Evolutionary conservation across 1,140 invertebrate genomes (phyloP), one percentile per base, ranked within the genome.

Genomic region (Caligus rogercresseyi): DNA sequence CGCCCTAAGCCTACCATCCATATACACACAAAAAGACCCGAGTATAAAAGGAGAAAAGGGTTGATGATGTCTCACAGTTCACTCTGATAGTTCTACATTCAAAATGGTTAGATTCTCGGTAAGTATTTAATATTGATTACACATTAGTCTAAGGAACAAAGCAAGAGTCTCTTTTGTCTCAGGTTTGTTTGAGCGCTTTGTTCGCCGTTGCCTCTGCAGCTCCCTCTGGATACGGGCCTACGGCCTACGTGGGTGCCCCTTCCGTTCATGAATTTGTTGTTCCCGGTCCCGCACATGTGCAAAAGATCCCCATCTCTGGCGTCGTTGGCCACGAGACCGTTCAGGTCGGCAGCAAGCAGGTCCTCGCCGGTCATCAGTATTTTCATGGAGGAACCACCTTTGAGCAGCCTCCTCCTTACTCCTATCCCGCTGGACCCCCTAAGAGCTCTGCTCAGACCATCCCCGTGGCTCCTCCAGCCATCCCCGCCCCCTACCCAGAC

Each of bases 61-160:
- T n/a, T n/a, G n/a, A n/a, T n/a, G n/a, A n/a, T n/a, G n/a, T n/a
- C 15, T 25, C 26, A 60, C 57, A 60, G 57, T 60, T 60, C 57
- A 60, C 57, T 60, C 57, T 60, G 57, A 25, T 25, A 60, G 57
- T 60, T 60, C 21, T 21, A 2, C 57, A 18, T 53, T 19, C 18
- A 25, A 60, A 20, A 60, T 25, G 26, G 26, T 60, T 21, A 60
- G 26, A 25, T 26, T 31, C 25, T 60, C 43, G 16, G 57, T 60
- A 43, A 25, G 26, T 18, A 16, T 19, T 58, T 7, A n/a, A 58
- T 21, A 58, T 4, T 13, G 3, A 19, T 13, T 21, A 21, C 3
- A 26, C 23, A 58, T 4, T 58, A 19, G 21, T 58, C 18, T 11
- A 21, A 58, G 20, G 15, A 4, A 21, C 56, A 4, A 58, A 18